These are phyloP conservation scores for Cotesia chilonis DNA, from an alignment of 1,140 invertebrate genomes.

Conservation along the genomic window DNA sequence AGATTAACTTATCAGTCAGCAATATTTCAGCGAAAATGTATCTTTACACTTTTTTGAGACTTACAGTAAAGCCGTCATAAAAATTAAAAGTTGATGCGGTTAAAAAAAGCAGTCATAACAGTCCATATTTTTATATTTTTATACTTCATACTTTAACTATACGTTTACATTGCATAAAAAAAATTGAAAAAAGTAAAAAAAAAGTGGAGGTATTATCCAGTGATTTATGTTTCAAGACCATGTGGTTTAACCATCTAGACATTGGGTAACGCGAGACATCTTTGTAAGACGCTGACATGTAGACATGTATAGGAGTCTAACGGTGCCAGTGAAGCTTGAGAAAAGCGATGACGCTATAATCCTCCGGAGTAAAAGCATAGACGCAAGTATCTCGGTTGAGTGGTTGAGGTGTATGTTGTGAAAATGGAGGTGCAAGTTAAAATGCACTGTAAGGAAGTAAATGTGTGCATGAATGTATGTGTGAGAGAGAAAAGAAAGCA, in stretches of 20 bases:
- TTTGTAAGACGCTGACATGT: conserved; percentile 1
- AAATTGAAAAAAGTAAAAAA: background rate
- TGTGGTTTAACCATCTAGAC: conserved; percentile 25
- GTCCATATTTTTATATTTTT: too few species aligned
- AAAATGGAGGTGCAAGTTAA: too few species aligned
- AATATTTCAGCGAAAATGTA: too few species aligned
- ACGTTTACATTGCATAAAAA: background rate
- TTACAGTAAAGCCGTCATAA: too few species aligned
- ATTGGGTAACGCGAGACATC: conserved; percentile 28
- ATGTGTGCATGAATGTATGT: background rate
- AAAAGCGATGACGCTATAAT: conserved; percentile 21
- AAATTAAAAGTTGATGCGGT: too few species aligned
- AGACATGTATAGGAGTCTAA: conserved; percentile 1
- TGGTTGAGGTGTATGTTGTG: too few species aligned
- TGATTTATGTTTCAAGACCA: conserved; percentile 1
- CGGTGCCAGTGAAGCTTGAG: conserved; percentile 2
- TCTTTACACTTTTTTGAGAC: too few species aligned
- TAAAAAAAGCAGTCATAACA: too few species aligned
- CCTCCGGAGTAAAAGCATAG: conserved; percentile 13
- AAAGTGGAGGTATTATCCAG: background rate
- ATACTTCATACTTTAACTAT: background rate
- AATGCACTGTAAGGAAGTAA: background rate
- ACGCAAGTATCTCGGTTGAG: background rate
- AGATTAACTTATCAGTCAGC: too few species aligned
- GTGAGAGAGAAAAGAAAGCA: background rate